Conservation (phyloP, 2,797 vertebrate species). For the Cynopterus sphinx region DNA sequence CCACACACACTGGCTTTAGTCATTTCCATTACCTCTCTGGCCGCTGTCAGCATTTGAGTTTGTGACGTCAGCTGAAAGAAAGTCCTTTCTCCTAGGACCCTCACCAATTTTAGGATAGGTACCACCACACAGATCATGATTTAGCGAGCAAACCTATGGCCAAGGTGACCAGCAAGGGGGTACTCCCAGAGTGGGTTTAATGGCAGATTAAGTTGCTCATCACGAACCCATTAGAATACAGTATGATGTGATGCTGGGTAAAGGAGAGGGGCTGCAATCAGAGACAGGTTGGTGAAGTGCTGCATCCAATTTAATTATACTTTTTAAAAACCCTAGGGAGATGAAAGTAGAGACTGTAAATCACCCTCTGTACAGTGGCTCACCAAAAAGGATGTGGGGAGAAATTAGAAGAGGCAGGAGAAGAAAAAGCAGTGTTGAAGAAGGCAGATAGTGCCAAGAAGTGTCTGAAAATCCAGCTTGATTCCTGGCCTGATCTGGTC, state of each 20-base stretch:
- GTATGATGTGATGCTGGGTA: slow-evolving; percentile 76
- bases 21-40: not conserved
- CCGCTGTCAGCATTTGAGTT: not conserved
- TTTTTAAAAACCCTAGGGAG: slow-evolving; percentile 67
- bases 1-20: not conserved
- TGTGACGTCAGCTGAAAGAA: not conserved
- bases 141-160: slow-evolving; percentile 74
- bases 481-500: not conserved
- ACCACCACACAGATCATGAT: not conserved
- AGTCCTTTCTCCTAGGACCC: not conserved
- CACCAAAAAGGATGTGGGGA: slow-evolving; percentile 63
- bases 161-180: slow-evolving; percentile 66
- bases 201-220: slow-evolving; percentile 83
- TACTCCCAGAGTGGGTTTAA: slow-evolving; percentile 74
- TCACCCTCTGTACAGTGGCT: slow-evolving; percentile 76
- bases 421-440: slow-evolving; percentile 50
- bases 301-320: slow-evolving; percentile 71
- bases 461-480: not conserved
- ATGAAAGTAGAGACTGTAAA: slow-evolving; percentile 81
- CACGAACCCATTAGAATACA: slow-evolving; percentile 83
- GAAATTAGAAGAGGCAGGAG: slow-evolving; percentile 70
- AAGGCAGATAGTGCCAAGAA: not conserved
- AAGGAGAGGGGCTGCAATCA: slow-evolving; percentile 81
- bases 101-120: slow-evolving; percentile 39
- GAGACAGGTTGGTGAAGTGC: slow-evolving; percentile 80